Evolutionary conservation across 2,113 vertebrate species (phyloP), one percentile per base, ranked within the genome.

Genomic region (Brachionichthys hirsutus): DNA sequence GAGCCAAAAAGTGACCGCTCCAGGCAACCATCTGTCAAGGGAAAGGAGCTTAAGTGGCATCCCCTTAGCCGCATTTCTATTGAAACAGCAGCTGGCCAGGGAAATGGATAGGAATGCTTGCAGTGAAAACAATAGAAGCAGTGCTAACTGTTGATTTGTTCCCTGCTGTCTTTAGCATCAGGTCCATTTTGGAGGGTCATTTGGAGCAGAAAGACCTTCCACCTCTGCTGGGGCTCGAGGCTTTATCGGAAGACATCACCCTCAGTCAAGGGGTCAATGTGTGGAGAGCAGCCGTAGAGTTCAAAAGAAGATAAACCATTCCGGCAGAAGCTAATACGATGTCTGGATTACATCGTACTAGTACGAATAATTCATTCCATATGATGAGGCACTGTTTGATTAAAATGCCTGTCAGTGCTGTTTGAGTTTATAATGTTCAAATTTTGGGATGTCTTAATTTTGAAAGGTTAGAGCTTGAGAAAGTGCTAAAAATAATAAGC

Each of bases 21-120:
- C 58, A 63, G 78, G 76, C 76, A 15, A 36, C 90, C 90, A 90
- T 92, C 90, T 90, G 87, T 87, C 87, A 83, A 15, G 60, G 59
- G 56, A 62, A 62, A 53, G 73, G 12, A 48, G 74, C 72, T 85
- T 81, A 58, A 70, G 61, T 50, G 58, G 67, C 58, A 17, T 61
- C 49, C 41, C 54, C 58, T 63, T 63, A 35, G 54, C 66, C 72
- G 67, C 70, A 36, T 50, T 63, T 41, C 12, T 68, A 38, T 61
- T 55, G 77, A 77, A 49, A 46, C 62, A 54, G 75, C 90, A 89
- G 83, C 86, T 88, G 87, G 81, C 9, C 68, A 38, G 60, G 24
- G 48, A 20, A 51, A 59, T 76, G 65, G 76, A 81, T 67, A 42
- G 67, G 76, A 85, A 82, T 77, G 73, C 12, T 20, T 62, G 60